Evolutionary conservation across 2,797 vertebrate species (phyloP).

Genomic region (Uromys caudimaculatus): DNA sequence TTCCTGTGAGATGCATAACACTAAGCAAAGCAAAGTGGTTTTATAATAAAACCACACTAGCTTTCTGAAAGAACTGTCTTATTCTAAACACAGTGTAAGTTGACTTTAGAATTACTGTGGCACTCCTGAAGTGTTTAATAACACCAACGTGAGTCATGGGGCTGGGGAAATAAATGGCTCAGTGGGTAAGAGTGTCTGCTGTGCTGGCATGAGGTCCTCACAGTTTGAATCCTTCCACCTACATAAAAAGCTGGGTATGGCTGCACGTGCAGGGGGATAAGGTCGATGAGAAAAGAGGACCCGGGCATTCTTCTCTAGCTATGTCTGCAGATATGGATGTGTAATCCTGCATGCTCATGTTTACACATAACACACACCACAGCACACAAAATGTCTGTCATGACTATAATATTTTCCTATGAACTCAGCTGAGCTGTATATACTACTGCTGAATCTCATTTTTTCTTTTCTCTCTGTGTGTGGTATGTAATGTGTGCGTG

Average conservation of each 20-base stretch:
- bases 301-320: not conserved
- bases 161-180: not conserved
- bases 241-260: not conserved
- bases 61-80: conserved; percentile 57
- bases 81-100: conserved; percentile 37
- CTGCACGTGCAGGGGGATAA: not conserved
- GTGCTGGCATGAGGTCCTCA: not conserved
- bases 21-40: conserved; percentile 35
- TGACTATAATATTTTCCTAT: not conserved
- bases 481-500: not conserved
- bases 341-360: not conserved
- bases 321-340: not conserved
- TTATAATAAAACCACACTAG: conserved; percentile 36
- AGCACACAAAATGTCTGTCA: not conserved
- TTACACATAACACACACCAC: not conserved
- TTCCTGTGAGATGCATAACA: conserved; percentile 8
- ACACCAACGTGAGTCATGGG: not conserved
- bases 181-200: not conserved
- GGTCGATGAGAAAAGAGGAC: not conserved
- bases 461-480: not conserved
- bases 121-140: not conserved
- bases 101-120: conserved; percentile 44
- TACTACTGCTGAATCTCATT: not conserved
- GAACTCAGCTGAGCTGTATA: not conserved
- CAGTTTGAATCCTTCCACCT: not conserved